These are phyloP conservation scores for Isichthys henryi DNA, from an alignment of 2,113 vertebrate species.

Conservation along the genomic window DNA sequence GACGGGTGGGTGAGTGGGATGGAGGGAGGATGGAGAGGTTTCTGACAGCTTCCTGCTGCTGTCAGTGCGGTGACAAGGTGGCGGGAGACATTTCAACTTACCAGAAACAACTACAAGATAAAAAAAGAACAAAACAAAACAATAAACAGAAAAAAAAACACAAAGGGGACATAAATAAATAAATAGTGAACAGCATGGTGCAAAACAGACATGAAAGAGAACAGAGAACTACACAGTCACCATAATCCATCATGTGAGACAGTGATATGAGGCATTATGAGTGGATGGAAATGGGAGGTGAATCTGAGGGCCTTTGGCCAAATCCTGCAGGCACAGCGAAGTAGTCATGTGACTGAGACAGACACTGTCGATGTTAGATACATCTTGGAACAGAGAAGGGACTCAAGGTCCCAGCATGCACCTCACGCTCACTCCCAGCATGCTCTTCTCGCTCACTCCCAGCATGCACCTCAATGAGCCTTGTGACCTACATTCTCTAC, in stretches of 20 bases:
- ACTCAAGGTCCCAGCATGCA: not conserved
- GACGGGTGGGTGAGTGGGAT: slow-evolving; percentile 84
- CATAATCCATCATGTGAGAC: not conserved
- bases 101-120: slow-evolving; percentile 96
- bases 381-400: not conserved
- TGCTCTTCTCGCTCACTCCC: not conserved
- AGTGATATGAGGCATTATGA: not conserved
- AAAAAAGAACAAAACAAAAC: slow-evolving; percentile 76
- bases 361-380: not conserved
- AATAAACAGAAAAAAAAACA: slow-evolving; percentile 75
- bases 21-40: slow-evolving; percentile 76
- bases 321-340: not conserved
- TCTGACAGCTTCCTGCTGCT: slow-evolving; percentile 85
- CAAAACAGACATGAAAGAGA: slow-evolving; percentile 21
- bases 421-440: not conserved
- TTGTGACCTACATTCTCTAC: not conserved
- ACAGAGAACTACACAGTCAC: slow-evolving; percentile 30
- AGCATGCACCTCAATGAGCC: not conserved
- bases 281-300: not conserved
- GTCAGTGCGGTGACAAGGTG: slow-evolving; percentile 86
- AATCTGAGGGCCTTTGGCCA: not conserved
- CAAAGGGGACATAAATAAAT: slow-evolving; percentile 61
- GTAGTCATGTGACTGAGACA: not conserved
- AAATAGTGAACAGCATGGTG: slow-evolving; percentile 44
- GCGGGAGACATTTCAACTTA: slow-evolving; percentile 99